phyloP scores from a whole-genome alignment of 2,888 invertebrate species.

The Latrodectus elegans region DNA sequence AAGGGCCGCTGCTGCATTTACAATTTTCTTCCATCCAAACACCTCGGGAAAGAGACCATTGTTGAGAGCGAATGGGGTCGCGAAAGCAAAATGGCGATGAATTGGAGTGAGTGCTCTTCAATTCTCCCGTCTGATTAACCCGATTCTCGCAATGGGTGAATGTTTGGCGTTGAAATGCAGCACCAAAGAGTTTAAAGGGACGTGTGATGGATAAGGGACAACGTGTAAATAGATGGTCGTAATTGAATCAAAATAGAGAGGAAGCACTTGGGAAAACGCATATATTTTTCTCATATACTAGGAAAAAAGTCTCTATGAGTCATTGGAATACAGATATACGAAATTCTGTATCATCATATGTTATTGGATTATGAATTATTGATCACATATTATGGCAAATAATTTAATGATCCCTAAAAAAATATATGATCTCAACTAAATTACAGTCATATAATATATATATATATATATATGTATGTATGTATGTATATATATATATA shows the following conservation, averaged over 20 bases:
- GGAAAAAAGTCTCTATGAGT: too few species aligned
- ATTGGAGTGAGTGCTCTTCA: slow-evolving; percentile 32
- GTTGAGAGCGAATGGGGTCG: not conserved
- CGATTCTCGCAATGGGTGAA: slow-evolving; percentile 44
- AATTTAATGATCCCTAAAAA: too few species aligned
- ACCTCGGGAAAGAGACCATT: not conserved
- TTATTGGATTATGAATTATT: too few species aligned
- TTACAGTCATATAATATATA: too few species aligned
- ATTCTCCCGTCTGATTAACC: slow-evolving; percentile 45
- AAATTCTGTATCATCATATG: too few species aligned
- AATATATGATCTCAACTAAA: too few species aligned
- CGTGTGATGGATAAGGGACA: not conserved
- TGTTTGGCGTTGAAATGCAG: slow-evolving; percentile 45
- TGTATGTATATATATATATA: too few species aligned
- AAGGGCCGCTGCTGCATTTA: slow-evolving; percentile 13
- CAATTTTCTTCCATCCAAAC: slow-evolving; percentile 29
- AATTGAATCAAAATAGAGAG: slow-evolving; percentile 11
- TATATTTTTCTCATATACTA: not conserved
- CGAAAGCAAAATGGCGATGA: slow-evolving; percentile 9
- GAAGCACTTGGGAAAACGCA: not conserved
- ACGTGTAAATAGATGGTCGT: not conserved
- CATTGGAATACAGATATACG: too few species aligned
- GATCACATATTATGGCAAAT: too few species aligned
- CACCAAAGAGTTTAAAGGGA: slow-evolving; percentile 16
- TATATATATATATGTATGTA: too few species aligned